These are phyloP conservation scores for Drosophila lutescens DNA, from an alignment of 2,888 invertebrate genomes.

Conservation along the genomic window DNA sequence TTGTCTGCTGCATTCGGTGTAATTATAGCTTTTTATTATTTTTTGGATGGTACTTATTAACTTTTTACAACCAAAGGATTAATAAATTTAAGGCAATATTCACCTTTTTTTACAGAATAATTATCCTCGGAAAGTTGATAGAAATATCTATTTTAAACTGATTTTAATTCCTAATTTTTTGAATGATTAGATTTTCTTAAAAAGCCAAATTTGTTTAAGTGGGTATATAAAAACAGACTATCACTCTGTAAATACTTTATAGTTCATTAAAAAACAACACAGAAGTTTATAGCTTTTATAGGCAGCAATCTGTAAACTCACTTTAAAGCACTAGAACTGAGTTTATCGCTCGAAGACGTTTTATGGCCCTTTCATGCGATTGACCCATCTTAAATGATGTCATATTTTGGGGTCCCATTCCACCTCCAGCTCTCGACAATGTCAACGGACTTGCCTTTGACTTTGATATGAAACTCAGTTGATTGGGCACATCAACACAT, in stretches of 20 bases:
- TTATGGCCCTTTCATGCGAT: slow-evolving; percentile 6
- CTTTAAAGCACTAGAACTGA: slow-evolving; percentile 1
- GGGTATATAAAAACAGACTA: not conserved
- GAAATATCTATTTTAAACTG: too few relatives aligned
- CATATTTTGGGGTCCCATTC: slow-evolving; percentile 20
- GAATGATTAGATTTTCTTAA: too few relatives aligned
- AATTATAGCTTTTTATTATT: not conserved
- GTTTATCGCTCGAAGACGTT: slow-evolving; percentile 2
- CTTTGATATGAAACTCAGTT: slow-evolving; percentile 61
- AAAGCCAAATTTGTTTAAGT: not conserved
- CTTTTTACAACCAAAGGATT: not conserved
- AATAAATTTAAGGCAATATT: too few relatives aligned
- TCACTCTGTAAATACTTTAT: not conserved
- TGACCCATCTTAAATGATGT: slow-evolving; percentile 32
- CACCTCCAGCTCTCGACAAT: slow-evolving; percentile 11
- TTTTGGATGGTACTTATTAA: not conserved
- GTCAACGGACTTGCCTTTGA: slow-evolving; percentile 36
- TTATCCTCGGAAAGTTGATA: too few relatives aligned
- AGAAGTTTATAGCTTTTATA: not conserved
- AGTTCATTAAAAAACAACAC: not conserved
- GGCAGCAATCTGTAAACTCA: not conserved
- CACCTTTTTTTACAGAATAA: too few relatives aligned
- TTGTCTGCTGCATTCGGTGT: not conserved
- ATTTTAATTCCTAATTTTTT: too few relatives aligned
- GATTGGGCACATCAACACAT: slow-evolving; percentile 73